phyloP scores from a whole-genome alignment of 2,113 vertebrate species.

The Pygoscelis antarcticus region DNA sequence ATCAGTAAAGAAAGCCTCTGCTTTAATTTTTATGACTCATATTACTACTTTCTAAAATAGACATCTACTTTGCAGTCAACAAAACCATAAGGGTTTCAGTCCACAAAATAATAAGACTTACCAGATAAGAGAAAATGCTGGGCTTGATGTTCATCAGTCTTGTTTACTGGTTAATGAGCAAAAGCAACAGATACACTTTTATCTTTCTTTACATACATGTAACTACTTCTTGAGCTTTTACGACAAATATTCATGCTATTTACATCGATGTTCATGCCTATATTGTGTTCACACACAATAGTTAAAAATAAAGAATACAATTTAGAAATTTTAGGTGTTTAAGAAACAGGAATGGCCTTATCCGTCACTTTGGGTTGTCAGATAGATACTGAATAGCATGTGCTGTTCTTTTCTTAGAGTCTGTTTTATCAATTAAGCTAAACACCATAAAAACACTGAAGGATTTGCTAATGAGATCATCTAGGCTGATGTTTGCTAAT shows the following conservation, averaged over 20 bases:
- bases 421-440: neutral
- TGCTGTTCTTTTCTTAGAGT: neutral
- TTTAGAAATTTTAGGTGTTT: neutral
- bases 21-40: neutral
- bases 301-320: too few relatives aligned
- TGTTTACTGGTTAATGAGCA: neutral
- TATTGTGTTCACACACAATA: neutral
- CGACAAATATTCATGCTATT: neutral
- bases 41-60: neutral
- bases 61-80: neutral
- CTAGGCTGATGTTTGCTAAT: neutral
- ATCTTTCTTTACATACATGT: accelerated
- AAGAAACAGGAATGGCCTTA: neutral
- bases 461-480: neutral
- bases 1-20: neutral
- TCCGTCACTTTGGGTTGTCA: neutral
- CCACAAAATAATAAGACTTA: neutral
- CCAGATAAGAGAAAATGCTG: neutral
- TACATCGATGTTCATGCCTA: neutral
- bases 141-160: neutral
- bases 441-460: neutral
- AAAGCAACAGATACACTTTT: neutral
- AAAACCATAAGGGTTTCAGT: neutral
- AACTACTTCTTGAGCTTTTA: neutral
- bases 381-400: neutral